Conservation (phyloP, 2,888 invertebrate species). For the Strigamia transsilvanica region DNA sequence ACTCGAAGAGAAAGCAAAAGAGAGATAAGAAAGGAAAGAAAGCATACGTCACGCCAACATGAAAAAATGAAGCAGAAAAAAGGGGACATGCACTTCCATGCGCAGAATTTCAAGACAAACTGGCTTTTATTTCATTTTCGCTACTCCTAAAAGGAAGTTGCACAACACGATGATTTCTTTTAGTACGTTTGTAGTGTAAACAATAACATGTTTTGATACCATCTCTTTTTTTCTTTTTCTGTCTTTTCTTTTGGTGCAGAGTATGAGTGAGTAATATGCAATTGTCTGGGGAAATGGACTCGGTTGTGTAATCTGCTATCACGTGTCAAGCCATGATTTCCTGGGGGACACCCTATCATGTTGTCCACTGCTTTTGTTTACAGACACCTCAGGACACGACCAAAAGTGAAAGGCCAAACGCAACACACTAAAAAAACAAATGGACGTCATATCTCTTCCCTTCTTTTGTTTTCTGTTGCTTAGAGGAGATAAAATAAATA, state of each 20-base stretch:
- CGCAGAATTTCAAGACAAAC: not conserved
- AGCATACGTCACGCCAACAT: slow-evolving; percentile 17
- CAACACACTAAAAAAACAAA: slow-evolving; percentile 45
- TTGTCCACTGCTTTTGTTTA: slow-evolving; percentile 39
- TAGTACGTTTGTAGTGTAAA: slow-evolving; percentile 24
- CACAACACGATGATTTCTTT: slow-evolving; percentile 32
- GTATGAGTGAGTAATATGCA: slow-evolving; percentile 40
- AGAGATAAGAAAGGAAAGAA: slow-evolving; percentile 21
- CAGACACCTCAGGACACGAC: slow-evolving; percentile 43
- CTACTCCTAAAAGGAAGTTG: slow-evolving; percentile 3
- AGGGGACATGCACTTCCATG: not conserved
- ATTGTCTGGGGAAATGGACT: slow-evolving; percentile 46
- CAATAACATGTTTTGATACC: slow-evolving; percentile 40
- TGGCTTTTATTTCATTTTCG: slow-evolving; percentile 14
- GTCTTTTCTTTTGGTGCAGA: not conserved
- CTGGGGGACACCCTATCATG: slow-evolving; percentile 46
- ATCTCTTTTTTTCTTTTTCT: not conserved
- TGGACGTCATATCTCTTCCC: slow-evolving; percentile 21
- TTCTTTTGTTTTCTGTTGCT: not conserved
- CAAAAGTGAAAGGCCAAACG: slow-evolving; percentile 43
- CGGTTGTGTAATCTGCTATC: slow-evolving; percentile 50
- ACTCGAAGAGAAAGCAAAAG: slow-evolving; percentile 25
- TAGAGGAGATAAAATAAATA: not conserved
- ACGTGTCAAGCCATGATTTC: slow-evolving; percentile 44
- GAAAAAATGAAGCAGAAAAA: not conserved